A percentile compares a stretch with the other conserved stretches of the same genome.
These are phyloP conservation scores for Stictocephala bisonia DNA, from an alignment of 2,888 invertebrate species.

Conservation along the genomic window DNA sequence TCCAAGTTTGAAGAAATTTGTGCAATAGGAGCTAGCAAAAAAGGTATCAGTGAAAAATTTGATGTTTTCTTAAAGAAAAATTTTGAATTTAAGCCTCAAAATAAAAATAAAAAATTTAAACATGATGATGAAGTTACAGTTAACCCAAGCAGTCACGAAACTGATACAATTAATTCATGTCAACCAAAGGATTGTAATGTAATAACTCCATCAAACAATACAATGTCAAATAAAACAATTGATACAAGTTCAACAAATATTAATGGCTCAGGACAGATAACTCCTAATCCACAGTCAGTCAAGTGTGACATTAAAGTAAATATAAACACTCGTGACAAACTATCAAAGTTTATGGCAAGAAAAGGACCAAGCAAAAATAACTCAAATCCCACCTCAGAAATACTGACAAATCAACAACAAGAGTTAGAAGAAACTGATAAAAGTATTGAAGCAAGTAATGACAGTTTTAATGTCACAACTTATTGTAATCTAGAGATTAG, in stretches of 20 bases:
- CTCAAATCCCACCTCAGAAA: neutral
- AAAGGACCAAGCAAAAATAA: neutral
- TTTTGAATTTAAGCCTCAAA: conserved; percentile 24
- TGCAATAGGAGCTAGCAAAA: conserved; percentile 29
- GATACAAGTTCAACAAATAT: neutral
- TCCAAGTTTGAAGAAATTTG: conserved; percentile 25
- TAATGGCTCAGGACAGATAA: neutral
- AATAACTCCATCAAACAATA: too few relatives aligned
- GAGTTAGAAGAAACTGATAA: neutral
- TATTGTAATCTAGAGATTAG: conserved; percentile 14
- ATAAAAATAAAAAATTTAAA: conserved; percentile 39
- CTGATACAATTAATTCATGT: neutral
- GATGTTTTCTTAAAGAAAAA: conserved; percentile 39
- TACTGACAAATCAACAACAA: too few relatives aligned
- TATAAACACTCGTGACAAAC: conserved; percentile 19
- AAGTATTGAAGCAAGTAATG: neutral
- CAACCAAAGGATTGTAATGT: too few relatives aligned
- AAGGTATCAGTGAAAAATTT: conserved; percentile 16
- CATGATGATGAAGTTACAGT: conserved; percentile 3
- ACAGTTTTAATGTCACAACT: conserved; percentile 4
- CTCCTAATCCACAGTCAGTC: neutral
- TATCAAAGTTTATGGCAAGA: conserved; percentile 17
- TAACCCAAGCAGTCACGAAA: neutral
- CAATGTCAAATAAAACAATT: neutral
- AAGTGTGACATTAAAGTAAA: neutral